Evolutionary conservation across 37 sponge, comb jelly and placozoan genomes (phyloP), one percentile per base, ranked within the genome.

Genomic region (Theonella swinhoei): DNA sequence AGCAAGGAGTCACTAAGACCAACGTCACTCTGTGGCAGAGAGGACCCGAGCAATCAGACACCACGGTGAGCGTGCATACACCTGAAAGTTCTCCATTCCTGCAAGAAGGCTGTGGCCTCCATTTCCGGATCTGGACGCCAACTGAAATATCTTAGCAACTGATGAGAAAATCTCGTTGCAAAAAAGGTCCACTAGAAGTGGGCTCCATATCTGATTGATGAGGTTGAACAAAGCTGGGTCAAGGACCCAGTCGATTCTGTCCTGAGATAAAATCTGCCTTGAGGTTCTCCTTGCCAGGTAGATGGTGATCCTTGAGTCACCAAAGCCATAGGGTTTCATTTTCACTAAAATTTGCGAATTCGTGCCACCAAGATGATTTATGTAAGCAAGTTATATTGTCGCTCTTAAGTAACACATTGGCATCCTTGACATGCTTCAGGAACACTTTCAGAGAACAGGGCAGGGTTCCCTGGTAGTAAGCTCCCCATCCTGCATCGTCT

Each of bases 401-500:
- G n/a, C 30, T 67, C 70, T 33, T 38, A 30, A 83, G n/a, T 3
- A 74, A 35, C 24, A 84, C 39, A 25, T 37, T 28, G 5, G 34
- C 11, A 17, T 70, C 35, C 34, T 42, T 67, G 24, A 11, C 59
- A 1, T 62, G 39, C 40, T 54, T 82, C 63, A 33, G 58, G 38
- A 82, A 86, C 24, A 71, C 25, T 31, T 86, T 32, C 23, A 86
- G 34, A 4, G 59, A 70, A 38, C 78, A 68, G 34, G 31, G 31
- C 11, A 4, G 14, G 9, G 34, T 33, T 29, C 77, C 78, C n/a
- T 17, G 25, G 76, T 66, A 75, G 35, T 33, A 23, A 8, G 80
- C 85, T 37, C 85, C 85, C 85, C 85, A 85, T 22, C 87, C 87
- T 22, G 35, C 2, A 0, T 78, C 24, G 86, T 39, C 61, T 76